A percentile compares a stretch with the other conserved stretches of the same genome.
Conservation (phyloP, 2,888 invertebrate species). For the Tinea semifulvella region DNA sequence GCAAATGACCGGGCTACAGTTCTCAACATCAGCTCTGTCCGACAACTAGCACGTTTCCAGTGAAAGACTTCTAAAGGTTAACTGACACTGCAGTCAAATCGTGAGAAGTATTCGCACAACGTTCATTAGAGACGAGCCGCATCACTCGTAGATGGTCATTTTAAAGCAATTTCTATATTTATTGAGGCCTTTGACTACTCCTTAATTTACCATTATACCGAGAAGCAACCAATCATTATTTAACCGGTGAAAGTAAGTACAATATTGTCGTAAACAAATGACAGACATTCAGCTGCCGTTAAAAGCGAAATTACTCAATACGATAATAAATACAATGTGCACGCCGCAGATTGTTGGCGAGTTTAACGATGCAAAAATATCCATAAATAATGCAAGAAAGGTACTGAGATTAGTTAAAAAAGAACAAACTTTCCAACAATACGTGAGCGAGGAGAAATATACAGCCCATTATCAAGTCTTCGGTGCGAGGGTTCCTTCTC, state of each 20-base stretch:
- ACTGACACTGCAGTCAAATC: background rate
- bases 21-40: conserved; percentile 19
- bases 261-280: conserved; percentile 6
- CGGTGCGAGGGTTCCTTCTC: background rate
- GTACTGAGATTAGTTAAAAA: conserved; percentile 8
- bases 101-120: background rate
- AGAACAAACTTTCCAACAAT: conserved; percentile 40
- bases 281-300: background rate
- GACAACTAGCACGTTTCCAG: too few relatives aligned
- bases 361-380: conserved; percentile 8
- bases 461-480: conserved; percentile 28
- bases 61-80: background rate
- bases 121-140: background rate
- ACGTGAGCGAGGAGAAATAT: conserved; percentile 29
- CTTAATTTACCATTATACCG: conserved; percentile 2
- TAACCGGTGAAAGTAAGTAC: conserved; percentile 3
- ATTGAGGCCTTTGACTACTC: background rate
- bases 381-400: conserved; percentile 5
- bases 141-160: background rate
- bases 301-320: conserved; percentile 4
- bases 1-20: conserved; percentile 29
- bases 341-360: background rate
- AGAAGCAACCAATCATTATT: background rate
- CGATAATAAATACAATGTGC: conserved; percentile 1
- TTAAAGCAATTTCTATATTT: conserved; percentile 5